Base-by-base conservation (phyloP, 2,797 vertebrate genomes). In the Dipus sagitta region DNA sequence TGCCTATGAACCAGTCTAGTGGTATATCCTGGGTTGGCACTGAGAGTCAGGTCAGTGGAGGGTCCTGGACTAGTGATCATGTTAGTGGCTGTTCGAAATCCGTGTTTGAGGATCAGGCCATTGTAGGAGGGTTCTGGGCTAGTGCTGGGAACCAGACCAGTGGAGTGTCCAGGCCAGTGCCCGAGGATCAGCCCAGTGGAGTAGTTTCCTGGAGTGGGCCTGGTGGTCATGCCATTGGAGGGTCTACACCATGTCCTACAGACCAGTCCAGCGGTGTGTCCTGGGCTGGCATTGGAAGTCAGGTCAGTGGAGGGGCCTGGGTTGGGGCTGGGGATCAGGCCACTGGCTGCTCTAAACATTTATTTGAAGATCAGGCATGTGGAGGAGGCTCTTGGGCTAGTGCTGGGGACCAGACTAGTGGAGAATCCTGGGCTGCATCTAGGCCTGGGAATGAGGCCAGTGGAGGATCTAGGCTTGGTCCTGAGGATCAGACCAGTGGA, bases 221-320 rank as follows among this genome's bases (percentile, higher is more conserved):
- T 75, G 62, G 87, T 75, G 78, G 60, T 38, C 93, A 96, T 70
- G 78, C 52, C n/a, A 52, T 91, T 87, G 91, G 78, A 76, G 91
- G 28, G 1, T 81, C 86, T 77, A 80, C 30, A 42, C 26, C 76
- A 86, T 82, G 42, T 38, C 65, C 70, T 60, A 34, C 86, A 81
- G 94, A 85, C 42, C 92, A 90, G 86, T 70, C 93, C 34, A 88
- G 67, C 82, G 67, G 67, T 71, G 60, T 67, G 14, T 72, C 95
- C 54, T 94, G 94, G 93, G 15, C 62, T 91, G 90, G 54, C 26
- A 64, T 68, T 91, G 92, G 38, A 18, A 94, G 34, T 78, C 90
- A 95, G 86, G 80, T 86, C 58, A 93, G 91, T 89, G 94, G 76
- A 94, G 71, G 30, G 21, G 89, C 91, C 47, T 96, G 95, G 94